Evolutionary conservation across 2,797 vertebrate genomes (phyloP).

Genomic region (Gymnoscopelus microlampas): DNA sequence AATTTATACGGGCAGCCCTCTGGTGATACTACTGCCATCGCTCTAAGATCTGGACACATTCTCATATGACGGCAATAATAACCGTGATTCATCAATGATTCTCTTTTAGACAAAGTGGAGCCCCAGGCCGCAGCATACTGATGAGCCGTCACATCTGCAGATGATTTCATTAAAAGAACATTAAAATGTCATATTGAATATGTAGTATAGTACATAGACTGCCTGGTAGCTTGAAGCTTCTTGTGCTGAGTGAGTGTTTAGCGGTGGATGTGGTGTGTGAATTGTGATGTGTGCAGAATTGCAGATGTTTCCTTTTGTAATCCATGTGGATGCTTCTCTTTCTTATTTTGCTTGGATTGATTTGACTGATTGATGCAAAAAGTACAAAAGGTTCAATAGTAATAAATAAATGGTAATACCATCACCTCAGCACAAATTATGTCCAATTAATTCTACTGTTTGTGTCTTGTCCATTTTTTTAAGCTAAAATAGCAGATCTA

Average conservation of each 20-base stretch:
- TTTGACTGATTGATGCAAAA: conserved; percentile 30
- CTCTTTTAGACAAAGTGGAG: not conserved
- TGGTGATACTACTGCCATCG: not conserved
- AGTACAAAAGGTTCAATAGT: not conserved
- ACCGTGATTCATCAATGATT: conserved; percentile 14
- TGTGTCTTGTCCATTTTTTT: no score
- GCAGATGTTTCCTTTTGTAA: not conserved
- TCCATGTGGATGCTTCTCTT: conserved; percentile 23
- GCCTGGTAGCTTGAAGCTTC: conserved; percentile 46
- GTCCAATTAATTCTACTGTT: no score
- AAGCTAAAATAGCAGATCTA: no score
- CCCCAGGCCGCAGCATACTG: conserved; percentile 16
- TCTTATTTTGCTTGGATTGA: conserved; percentile 47
- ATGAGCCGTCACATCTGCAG: conserved; percentile 11
- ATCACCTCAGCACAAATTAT: not conserved
- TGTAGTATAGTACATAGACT: conserved; percentile 30
- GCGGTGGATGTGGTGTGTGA: conserved; percentile 27
- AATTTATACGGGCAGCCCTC: conserved; percentile 1
- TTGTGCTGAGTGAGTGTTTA: conserved; percentile 34
- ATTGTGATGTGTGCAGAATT: no score
- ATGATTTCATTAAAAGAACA: conserved; percentile 34
- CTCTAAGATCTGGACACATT: conserved; percentile 3
- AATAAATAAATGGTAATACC: not conserved
- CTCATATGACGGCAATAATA: not conserved
- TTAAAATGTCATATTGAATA: conserved; percentile 26